Conservation (phyloP, 2,888 invertebrate species). For the Drosophila cognata region DNA sequence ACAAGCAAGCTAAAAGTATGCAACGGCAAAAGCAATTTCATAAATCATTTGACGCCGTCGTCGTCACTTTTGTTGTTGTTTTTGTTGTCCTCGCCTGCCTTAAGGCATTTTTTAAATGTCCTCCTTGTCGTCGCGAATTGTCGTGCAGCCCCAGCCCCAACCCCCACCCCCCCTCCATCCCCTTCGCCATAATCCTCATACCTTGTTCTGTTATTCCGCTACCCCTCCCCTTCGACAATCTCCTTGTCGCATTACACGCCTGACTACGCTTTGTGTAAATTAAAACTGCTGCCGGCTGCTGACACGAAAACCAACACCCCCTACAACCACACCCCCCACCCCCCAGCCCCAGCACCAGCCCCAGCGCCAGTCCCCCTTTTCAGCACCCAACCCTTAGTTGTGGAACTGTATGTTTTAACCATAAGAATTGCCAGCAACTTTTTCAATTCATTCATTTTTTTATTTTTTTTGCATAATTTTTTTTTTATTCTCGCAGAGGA, state of each 20-base stretch:
- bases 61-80: conserved; percentile 19
- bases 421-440: conserved; percentile 56
- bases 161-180: background rate
- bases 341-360: background rate
- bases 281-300: conserved; percentile 75
- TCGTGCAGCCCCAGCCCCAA: background rate
- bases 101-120: conserved; percentile 78
- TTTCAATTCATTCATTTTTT: conserved; percentile 15
- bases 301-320: conserved; percentile 24
- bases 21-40: conserved; percentile 82
- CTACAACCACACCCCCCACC: background rate
- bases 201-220: background rate
- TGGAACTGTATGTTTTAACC: conserved; percentile 16
- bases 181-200: background rate
- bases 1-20: conserved; percentile 37
- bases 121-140: conserved; percentile 49
- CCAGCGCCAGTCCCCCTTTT: background rate
- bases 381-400: background rate
- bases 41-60: conserved; percentile 83
- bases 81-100: conserved; percentile 47
- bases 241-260: conserved; percentile 70
- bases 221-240: background rate
- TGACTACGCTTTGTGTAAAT: conserved; percentile 81
- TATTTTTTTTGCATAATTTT: conserved; percentile 9
- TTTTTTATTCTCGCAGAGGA: conserved; percentile 70